A percentile compares a stretch with the other conserved stretches of the same genome.
Evolutionary conservation across 2,888 invertebrate genomes (phyloP).

Genomic region (Noctuana brunneofusca): DNA sequence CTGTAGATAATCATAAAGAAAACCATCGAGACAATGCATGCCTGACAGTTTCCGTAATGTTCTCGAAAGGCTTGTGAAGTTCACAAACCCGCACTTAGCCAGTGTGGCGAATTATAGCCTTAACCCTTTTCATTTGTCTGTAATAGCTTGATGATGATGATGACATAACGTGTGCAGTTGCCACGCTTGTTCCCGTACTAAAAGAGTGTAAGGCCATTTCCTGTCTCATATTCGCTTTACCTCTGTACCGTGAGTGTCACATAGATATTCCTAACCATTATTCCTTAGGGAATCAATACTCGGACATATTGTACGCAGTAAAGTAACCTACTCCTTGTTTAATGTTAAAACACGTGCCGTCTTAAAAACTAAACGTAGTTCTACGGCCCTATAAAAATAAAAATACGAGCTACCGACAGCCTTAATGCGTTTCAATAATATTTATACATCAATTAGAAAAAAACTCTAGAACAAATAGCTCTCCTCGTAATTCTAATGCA

Average conservation of each 20-base stretch:
- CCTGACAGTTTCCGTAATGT: too few species aligned
- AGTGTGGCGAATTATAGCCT: too few species aligned
- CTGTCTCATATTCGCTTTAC: background rate
- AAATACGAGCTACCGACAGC: constrained; percentile 5
- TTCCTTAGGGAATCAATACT: constrained; percentile 1
- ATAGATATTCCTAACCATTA: background rate
- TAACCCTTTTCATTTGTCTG: too few species aligned
- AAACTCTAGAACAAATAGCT: constrained; percentile 11
- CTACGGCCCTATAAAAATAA: background rate
- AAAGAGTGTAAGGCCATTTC: background rate
- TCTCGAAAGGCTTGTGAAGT: too few species aligned
- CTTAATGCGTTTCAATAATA: constrained; percentile 15
- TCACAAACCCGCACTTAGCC: too few species aligned
- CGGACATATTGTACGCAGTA: background rate
- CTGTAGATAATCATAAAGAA: too few species aligned
- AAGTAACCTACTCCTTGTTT: background rate
- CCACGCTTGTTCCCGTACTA: background rate
- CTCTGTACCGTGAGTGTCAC: background rate
- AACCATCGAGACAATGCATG: too few species aligned
- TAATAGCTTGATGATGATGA: too few species aligned
- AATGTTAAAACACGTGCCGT: background rate
- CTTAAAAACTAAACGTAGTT: background rate
- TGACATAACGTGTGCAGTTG: too few species aligned
- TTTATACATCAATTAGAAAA: constrained; percentile 17
- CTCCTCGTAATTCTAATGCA: constrained; percentile 15